These are phyloP conservation scores for Parapristionchus giblindavisi DNA, from an alignment of 2,888 invertebrate genomes.

Conservation along the genomic window DNA sequence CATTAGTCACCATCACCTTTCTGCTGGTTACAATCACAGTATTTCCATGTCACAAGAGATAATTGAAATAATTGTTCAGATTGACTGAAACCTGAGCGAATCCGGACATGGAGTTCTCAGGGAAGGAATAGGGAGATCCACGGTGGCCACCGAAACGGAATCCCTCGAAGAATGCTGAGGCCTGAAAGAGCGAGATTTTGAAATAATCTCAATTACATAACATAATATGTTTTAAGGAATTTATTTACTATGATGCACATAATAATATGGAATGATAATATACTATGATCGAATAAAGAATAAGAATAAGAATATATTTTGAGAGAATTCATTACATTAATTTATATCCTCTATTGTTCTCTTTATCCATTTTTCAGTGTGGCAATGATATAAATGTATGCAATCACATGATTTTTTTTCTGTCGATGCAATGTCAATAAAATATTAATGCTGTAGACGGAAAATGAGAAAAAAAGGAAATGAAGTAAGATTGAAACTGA, in stretches of 20 bases:
- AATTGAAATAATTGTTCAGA: background rate
- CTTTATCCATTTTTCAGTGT: too few species aligned
- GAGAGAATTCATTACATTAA: too few species aligned
- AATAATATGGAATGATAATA: too few species aligned
- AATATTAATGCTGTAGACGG: background rate
- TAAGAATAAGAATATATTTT: too few species aligned
- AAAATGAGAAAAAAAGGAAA: background rate
- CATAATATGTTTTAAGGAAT: too few species aligned
- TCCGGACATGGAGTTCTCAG: slow-evolving; percentile 67
- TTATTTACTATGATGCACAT: too few species aligned
- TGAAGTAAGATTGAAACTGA: background rate
- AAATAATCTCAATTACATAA: background rate
- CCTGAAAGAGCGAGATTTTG: slow-evolving; percentile 45
- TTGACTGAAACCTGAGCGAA: slow-evolving; percentile 54
- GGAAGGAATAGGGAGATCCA: slow-evolving; percentile 62
- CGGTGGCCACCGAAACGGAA: slow-evolving; percentile 67
- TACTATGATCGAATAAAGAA: too few species aligned
- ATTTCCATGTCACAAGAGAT: background rate
- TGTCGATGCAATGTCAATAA: too few species aligned
- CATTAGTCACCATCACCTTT: background rate
- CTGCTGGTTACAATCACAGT: background rate
- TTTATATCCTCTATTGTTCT: too few species aligned
- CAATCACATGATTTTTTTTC: too few species aligned
- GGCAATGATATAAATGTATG: too few species aligned
- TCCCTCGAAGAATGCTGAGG: slow-evolving; percentile 59